Percentiles rank a stretch among this genome's conserved stretches.
These are phyloP conservation scores for Papilio helenus DNA, from an alignment of 1,140 invertebrate species.

Conservation along the genomic window DNA sequence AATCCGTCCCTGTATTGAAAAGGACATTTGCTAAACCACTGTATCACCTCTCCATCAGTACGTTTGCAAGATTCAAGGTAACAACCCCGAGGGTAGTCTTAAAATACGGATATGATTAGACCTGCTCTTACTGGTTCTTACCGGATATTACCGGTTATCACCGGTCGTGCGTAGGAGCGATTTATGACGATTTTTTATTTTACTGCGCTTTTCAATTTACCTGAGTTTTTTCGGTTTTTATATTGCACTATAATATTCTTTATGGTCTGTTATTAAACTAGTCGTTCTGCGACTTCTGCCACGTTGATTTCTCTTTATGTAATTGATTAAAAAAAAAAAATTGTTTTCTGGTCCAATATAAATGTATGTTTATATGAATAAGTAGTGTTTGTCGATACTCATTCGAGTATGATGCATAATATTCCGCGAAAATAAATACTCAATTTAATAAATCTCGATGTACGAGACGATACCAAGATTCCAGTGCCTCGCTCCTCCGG, in stretches of 20 bases:
- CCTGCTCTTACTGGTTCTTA: conserved; percentile 46
- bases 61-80: conserved; percentile 58
- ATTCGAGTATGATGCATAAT: neutral
- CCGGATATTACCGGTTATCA: conserved; percentile 43
- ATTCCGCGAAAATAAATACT: conserved; percentile 17
- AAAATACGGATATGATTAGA: conserved; percentile 59
- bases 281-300: neutral
- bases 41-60: conserved; percentile 53
- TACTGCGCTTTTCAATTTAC: conserved; percentile 34
- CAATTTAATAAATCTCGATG: conserved; percentile 10
- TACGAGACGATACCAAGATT: conserved; percentile 5
- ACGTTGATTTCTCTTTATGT: neutral
- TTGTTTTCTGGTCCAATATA: too few species aligned
- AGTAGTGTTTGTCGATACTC: neutral
- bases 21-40: conserved; percentile 57
- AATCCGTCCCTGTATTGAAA: conserved; percentile 49
- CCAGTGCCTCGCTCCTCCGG: neutral
- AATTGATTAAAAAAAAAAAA: too few species aligned
- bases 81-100: conserved; percentile 46
- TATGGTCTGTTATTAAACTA: neutral
- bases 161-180: conserved; percentile 40
- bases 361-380: neutral
- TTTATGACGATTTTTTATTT: conserved; percentile 44
- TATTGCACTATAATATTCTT: conserved; percentile 22
- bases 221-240: conserved; percentile 19